Percentiles rank a stretch among this genome's conserved stretches.
Evolutionary conservation across 2,113 vertebrate genomes (phyloP).

Genomic region (Falco punctatus): DNA sequence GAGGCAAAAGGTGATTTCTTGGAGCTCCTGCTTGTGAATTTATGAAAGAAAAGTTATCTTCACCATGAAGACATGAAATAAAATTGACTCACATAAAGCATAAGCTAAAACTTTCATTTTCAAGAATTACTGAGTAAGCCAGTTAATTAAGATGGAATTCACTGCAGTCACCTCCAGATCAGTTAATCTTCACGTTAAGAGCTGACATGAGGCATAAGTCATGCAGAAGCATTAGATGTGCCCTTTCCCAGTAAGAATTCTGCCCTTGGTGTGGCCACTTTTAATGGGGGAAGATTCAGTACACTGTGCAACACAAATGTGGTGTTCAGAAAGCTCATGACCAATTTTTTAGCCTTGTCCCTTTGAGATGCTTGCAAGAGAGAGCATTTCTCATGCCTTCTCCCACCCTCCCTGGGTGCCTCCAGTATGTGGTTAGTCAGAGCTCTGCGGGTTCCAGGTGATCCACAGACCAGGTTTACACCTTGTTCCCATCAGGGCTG

Average conservation of each 20-base stretch:
- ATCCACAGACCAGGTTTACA: background rate
- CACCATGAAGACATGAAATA: slow-evolving; percentile 57
- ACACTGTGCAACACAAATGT: background rate
- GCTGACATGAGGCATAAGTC: background rate
- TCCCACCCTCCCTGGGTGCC: background rate
- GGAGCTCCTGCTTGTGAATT: slow-evolving; percentile 66
- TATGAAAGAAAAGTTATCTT: slow-evolving; percentile 64
- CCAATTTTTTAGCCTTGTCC: background rate
- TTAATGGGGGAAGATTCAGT: background rate
- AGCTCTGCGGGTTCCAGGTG: background rate
- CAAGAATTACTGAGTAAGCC: slow-evolving; percentile 11
- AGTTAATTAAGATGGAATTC: slow-evolving; percentile 14
- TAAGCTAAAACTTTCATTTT: slow-evolving; percentile 3
- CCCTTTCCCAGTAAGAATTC: background rate
- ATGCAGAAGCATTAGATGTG: background rate
- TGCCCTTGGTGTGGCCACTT: background rate
- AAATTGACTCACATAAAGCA: slow-evolving; percentile 35
- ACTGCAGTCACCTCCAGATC: background rate
- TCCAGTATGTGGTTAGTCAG: background rate
- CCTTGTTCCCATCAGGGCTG: background rate
- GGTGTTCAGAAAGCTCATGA: background rate
- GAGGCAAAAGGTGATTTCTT: slow-evolving; percentile 68
- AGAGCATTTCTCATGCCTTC: background rate
- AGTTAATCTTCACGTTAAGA: slow-evolving; percentile 5
- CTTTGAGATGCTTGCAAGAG: background rate